Evolutionary conservation across 1,140 invertebrate genomes (phyloP), one percentile per base, ranked within the genome.

Genomic region (Pogonus chalceus): DNA sequence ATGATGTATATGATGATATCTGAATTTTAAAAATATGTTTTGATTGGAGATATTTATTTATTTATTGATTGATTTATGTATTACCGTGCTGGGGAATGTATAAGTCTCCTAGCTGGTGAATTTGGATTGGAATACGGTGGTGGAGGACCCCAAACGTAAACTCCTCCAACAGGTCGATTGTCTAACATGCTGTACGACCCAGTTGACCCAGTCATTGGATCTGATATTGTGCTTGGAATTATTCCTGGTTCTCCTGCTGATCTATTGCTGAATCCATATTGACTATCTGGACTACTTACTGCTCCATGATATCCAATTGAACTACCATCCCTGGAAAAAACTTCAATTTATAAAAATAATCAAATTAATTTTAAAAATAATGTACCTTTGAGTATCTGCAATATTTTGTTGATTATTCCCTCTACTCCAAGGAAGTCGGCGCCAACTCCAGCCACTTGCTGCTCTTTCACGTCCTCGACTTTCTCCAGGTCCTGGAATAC

Each of bases 71-170:
- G 31, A 20, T 24, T 51, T 46, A 18, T 20, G 16, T 58, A 48
- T 43, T 62, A 66, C 60, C 66, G 54, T 48, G 61, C 54, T 18
- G 66, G 66, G 1, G 65, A 68, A 20, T 62, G 56, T 4, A 65
- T 46, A 23, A 52, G 53, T 39, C 65, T 53, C 54, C 80, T 69
- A 0, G 79, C 80, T 1, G 80, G 80, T 62, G 80, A 82, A 55
- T 82, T 82, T 2, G 82, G 83, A 60, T 85, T 82, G 49, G 82
- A 84, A 62, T 87, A 87, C 0, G 84, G 84, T 1, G 84, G 83
- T 10, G 84, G 84, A 14, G 84, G 84, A 16, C 83, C 84, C 84
- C 84, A 86, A 14, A 85, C 65, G 53, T 70, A 70, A 9, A 69
- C 68, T 3, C 68, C 68, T 2, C 65, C 64, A 47, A 63, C 61